Conservation (phyloP, 2,888 invertebrate species). For the Synanthedon vespiformis region DNA sequence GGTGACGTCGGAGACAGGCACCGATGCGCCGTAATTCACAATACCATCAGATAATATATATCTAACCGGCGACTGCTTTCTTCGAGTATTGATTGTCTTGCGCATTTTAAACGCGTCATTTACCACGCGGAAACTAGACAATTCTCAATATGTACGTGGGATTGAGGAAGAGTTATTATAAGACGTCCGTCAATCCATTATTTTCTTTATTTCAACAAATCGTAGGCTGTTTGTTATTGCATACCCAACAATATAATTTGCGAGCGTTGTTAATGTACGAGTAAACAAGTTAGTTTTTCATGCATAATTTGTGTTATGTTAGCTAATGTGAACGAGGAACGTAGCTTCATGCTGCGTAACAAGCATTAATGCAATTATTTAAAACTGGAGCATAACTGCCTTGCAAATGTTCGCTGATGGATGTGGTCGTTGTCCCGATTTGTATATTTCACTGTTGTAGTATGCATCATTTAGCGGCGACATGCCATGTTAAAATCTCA, state of each 20-base stretch:
- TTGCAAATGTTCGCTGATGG: conserved; percentile 31
- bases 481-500: conserved; percentile 35
- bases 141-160: conserved; percentile 16
- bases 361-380: conserved; percentile 47
- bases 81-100: conserved; percentile 37
- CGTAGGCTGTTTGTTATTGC: conserved; percentile 21
- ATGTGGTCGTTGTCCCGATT: conserved; percentile 13
- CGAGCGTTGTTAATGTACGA: background rate
- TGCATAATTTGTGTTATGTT: conserved; percentile 40
- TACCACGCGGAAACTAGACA: conserved; percentile 9
- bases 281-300: conserved; percentile 20
- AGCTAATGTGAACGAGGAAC: conserved; percentile 32
- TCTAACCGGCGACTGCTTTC: conserved; percentile 38
- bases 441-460: conserved; percentile 18
- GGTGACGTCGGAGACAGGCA: conserved; percentile 49
- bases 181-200: background rate
- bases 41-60: conserved; percentile 42
- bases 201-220: conserved; percentile 3
- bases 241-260: background rate
- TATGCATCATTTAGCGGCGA: conserved; percentile 27
- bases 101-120: conserved; percentile 9
- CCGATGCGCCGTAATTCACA: conserved; percentile 41
- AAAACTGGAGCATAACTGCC: conserved; percentile 48
- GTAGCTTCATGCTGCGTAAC: conserved; percentile 36
- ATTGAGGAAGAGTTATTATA: conserved; percentile 16